phyloP scores from a whole-genome alignment of 2,797 vertebrate species.

The Sebastes oblongus region DNA sequence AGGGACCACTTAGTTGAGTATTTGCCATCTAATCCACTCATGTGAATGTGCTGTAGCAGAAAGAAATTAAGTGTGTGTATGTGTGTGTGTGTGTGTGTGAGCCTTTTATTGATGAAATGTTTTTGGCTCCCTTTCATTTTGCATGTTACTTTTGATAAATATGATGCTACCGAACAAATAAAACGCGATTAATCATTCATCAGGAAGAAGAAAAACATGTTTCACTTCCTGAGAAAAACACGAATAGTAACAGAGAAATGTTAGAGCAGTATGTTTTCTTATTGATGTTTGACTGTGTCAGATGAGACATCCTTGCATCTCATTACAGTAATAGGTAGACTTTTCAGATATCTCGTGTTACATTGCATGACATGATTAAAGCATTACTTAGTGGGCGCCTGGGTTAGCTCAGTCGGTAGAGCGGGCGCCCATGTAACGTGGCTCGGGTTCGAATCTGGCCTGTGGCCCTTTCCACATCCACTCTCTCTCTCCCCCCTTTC shows the following conservation, averaged over 20 bases:
- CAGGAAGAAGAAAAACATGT: neutral
- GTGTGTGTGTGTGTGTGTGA: neutral
- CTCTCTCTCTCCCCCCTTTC: no score
- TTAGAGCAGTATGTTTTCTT: neutral
- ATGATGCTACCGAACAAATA: neutral
- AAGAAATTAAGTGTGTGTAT: neutral
- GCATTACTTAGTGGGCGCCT: neutral
- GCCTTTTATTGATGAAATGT: slow-evolving; percentile 9
- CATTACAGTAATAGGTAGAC: neutral
- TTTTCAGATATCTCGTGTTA: neutral
- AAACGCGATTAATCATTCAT: neutral
- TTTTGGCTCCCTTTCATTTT: neutral
- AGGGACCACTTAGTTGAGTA: slow-evolving; percentile 43
- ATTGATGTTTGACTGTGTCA: neutral
- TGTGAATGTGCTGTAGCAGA: slow-evolving; percentile 4
- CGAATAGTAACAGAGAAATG: neutral
- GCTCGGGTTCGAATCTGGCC: no score
- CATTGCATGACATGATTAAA: neutral
- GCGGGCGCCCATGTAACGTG: no score
- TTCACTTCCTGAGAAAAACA: neutral
- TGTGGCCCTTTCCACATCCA: no score
- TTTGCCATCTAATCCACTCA: slow-evolving; percentile 36
- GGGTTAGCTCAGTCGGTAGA: no score
- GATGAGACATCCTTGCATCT: neutral
- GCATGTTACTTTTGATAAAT: neutral